These are phyloP conservation scores for Liposcelis brunnea DNA, from an alignment of 2,888 invertebrate genomes.

Conservation along the genomic window DNA sequence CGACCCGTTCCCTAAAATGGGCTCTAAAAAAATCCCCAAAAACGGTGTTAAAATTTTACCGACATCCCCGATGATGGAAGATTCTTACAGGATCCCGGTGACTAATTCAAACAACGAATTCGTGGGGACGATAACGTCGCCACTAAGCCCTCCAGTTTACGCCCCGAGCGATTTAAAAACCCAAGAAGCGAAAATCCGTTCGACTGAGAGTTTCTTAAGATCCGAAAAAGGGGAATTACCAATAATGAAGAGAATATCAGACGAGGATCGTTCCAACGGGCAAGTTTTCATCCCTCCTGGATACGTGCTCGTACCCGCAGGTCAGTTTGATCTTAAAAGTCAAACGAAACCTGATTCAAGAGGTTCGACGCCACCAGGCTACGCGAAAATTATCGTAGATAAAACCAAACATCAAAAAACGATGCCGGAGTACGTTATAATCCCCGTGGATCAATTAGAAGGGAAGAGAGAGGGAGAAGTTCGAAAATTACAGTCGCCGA, in stretches of 20 bases:
- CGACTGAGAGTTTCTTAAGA: slow-evolving; percentile 4
- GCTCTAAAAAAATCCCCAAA: background rate
- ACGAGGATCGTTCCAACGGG: background rate
- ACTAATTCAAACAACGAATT: slow-evolving; percentile 3
- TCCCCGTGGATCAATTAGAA: background rate
- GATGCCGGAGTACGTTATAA: too few relatives aligned
- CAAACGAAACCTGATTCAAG: too few relatives aligned
- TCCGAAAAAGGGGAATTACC: slow-evolving; percentile 4
- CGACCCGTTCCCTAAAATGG: background rate
- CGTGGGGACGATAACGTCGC: background rate
- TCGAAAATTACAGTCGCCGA: slow-evolving; percentile 4
- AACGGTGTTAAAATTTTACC: slow-evolving; percentile 7
- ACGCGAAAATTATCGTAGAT: background rate
- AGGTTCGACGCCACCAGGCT: slow-evolving; percentile 2
- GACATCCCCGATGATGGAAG: slow-evolving; percentile 2
- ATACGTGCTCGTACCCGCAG: background rate
- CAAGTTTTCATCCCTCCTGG: background rate
- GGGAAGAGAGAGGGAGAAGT: background rate
- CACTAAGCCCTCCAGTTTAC: background rate
- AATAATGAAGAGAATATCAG: background rate
- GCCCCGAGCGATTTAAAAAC: background rate
- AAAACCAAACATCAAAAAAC: too few relatives aligned
- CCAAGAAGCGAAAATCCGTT: background rate
- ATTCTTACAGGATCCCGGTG: background rate
- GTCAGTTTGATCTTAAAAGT: too few relatives aligned